Conservation (phyloP, 2,888 invertebrate species). For the Stenolophus ochropezus region DNA sequence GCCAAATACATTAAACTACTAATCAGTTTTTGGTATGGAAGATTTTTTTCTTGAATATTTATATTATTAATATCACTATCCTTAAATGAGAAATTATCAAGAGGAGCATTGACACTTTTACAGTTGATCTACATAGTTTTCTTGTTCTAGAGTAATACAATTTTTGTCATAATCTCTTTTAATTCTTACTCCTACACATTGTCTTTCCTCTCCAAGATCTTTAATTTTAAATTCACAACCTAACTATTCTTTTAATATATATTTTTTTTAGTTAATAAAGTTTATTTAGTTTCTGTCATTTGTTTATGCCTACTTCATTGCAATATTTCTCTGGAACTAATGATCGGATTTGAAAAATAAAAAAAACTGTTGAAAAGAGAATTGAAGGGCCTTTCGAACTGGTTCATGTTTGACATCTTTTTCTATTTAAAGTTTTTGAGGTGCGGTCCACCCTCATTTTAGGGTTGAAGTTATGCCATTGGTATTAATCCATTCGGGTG, state of each 20-base stretch:
- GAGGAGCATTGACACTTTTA: background rate
- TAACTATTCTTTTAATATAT: conserved; percentile 12
- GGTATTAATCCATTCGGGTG: too few relatives aligned
- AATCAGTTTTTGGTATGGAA: conserved; percentile 14
- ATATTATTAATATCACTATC: background rate
- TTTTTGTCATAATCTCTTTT: conserved; percentile 10
- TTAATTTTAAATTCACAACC: background rate
- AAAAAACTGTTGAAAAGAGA: too few relatives aligned
- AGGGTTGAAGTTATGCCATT: too few relatives aligned
- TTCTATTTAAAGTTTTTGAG: too few relatives aligned
- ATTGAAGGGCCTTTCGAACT: too few relatives aligned
- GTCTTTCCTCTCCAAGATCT: conserved; percentile 7
- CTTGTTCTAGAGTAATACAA: conserved; percentile 11
- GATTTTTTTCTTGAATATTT: conserved; percentile 9
- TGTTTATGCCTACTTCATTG: conserved; percentile 68
- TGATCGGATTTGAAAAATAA: too few relatives aligned
- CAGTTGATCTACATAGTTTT: background rate
- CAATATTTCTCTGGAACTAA: conserved; percentile 63
- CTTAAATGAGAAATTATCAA: conserved; percentile 20
- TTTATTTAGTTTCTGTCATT: conserved; percentile 66
- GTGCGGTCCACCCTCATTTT: too few relatives aligned
- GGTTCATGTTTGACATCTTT: too few relatives aligned
- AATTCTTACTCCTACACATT: conserved; percentile 7
- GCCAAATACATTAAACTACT: conserved; percentile 50
- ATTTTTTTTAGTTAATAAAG: background rate